Base-by-base conservation (phyloP, 2,113 vertebrate species). In the Lycaon pictus region DNA sequence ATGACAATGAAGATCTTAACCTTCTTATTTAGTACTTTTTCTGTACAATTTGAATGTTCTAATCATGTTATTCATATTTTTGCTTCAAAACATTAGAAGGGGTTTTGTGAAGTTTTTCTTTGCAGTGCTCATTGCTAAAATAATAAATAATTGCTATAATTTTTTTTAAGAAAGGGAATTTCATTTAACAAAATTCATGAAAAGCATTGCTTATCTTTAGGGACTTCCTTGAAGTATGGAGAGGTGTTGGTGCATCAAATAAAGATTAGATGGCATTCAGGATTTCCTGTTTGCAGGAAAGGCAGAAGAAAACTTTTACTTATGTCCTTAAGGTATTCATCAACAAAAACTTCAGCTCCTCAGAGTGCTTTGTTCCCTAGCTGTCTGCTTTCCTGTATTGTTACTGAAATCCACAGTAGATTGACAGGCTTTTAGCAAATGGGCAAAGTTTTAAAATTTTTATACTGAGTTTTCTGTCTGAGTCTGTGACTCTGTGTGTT, bases 331-430 rank as follows among this genome's bases (percentile, higher is more conserved):
- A 89, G 32, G 17, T 72, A 93, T 92, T 67, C 72, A 74, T 62
- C 48, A 88, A 90, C 88, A 91, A 80, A 90, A 55, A 43, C 86
- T 89, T 90, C 90, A 74, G 67, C 72, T 97, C 63, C 56, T 69
- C 58, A 71, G 32, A 83, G 37, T 29, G 35, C 71, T 83, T 63
- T 37, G 55, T 35, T 90, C 69, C 48, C 43, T 48, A 11, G 10
- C 62, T 2, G 4, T 83, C 65, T 77, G 79, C 55, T 92, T 58
- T 80, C 84, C 67, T 92, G 12, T 86, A 29, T 79, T 65, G 88
- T 91, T 56, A 19, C 48, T 55, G 7, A 29, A 53, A 93, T 92
- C 71, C 48, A 51, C 5, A 51, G n/a, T 48, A 16, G 84, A 60
- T 65, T 82, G 90, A 72, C 76, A 92, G 71, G 71, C 48, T 43